These are phyloP conservation scores for Idris sp. DNA, from an alignment of 1,140 invertebrate genomes.

Conservation along the genomic window DNA sequence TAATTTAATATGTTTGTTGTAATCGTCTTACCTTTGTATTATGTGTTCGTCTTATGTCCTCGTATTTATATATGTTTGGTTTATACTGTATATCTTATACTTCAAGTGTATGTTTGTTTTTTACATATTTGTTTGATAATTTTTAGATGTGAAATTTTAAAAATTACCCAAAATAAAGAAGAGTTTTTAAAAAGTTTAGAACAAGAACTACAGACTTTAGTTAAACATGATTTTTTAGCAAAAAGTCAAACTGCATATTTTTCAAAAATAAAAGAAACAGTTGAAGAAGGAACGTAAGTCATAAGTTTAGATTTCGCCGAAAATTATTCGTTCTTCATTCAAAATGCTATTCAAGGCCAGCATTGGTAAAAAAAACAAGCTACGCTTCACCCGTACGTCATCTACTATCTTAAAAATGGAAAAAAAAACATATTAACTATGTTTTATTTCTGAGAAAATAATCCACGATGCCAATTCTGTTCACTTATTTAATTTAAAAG, in stretches of 20 bases:
- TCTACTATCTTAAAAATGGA: constrained; percentile 36
- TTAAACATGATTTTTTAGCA: constrained; percentile 15
- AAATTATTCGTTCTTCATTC: too few species aligned
- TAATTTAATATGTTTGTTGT: too few species aligned
- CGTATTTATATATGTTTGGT: too few species aligned
- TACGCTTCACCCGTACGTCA: constrained; percentile 63
- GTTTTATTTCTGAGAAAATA: constrained; percentile 30
- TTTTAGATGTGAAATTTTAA: constrained; percentile 3
- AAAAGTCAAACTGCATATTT: constrained; percentile 18
- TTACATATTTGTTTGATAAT: too few species aligned
- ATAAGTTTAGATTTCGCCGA: constrained; percentile 21
- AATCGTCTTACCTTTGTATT: too few species aligned
- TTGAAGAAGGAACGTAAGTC: constrained; percentile 6
- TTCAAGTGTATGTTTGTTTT: too few species aligned
- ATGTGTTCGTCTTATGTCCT: too few species aligned
- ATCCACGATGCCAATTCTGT: constrained; percentile 12
- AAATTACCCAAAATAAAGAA: constrained; percentile 14
- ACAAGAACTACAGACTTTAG: neutral
- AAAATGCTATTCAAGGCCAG: constrained; percentile 24
- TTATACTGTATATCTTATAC: too few species aligned
- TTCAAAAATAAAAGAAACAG: constrained; percentile 14
- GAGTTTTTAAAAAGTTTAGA: constrained; percentile 12
- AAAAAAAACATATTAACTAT: constrained; percentile 11
- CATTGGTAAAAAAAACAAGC: constrained; percentile 63
- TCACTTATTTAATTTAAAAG: constrained; percentile 24